Base-by-base conservation (phyloP, 64 coral and sea anemone genomes). In the Hydrozoanthus tunicans region DNA sequence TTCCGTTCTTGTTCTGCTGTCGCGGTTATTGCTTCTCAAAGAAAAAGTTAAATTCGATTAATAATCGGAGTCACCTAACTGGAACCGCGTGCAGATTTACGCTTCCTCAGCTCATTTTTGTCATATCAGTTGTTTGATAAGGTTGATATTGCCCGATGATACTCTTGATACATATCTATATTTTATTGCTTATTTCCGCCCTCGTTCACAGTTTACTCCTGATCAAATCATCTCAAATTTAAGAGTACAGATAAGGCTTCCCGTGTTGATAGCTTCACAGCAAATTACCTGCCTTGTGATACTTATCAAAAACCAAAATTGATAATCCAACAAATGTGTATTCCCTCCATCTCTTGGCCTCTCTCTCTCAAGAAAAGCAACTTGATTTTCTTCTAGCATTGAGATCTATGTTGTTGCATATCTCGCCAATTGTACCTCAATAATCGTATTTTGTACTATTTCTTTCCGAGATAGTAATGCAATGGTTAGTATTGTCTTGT, bases 181-280 rank as follows among this genome's bases (percentile, higher is more conserved):
- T 88, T 88, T 88, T 88, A 88, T 88, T 88, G 84, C 84, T 59
- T 88, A 73, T 88, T 88, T 88, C 84, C 84, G 84, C 23, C 59
- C 55, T 75, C 64, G 9, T 73, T 73, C n/a, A 57, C 68, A 59
- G 56, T 8, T 88, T 12, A 57, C 23, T 51, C 55, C 56, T 61
- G 9, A 56, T 55, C 84, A 60, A 75, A 69, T 88, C 25, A 88
- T 11, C 69, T 70, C 64, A 8, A 7, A 11, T 51, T 86, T 54
- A 86, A 86, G 54, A 56, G 69, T 15, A 3, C 69, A 73, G 69
- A 86, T 86, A 73, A 86, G 9, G 43, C 9, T 73, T 72, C 63
- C 67, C 68, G 84, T 88, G 84, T 58, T 88, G 84, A 88, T 74
- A 88, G 56, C 84, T 88, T 56, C 13, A 59, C 68, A 88, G 68